These are phyloP conservation scores for Pygocentrus nattereri DNA, from an alignment of 2,797 vertebrate species.

Conservation along the genomic window DNA sequence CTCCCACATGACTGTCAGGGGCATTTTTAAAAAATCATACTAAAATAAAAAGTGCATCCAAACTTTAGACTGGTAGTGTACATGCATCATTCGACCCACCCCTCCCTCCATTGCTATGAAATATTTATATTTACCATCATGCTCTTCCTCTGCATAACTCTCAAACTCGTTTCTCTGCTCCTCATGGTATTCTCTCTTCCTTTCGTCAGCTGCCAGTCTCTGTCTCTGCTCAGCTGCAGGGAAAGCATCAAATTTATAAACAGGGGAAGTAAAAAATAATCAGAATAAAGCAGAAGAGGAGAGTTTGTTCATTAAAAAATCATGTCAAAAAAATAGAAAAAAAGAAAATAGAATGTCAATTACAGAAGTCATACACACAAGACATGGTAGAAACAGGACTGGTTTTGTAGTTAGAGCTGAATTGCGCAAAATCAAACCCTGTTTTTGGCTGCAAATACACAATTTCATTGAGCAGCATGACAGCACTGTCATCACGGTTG, in stretches of 20 bases:
- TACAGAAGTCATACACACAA: not conserved
- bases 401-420: not conserved
- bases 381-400: not conserved
- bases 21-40: too few relatives aligned
- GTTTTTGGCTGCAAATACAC: too few relatives aligned
- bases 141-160: constrained; percentile 84
- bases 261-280: not conserved
- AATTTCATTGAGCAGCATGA: too few relatives aligned
- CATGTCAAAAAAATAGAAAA: not conserved
- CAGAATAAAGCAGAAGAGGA: not conserved
- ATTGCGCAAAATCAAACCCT: not conserved
- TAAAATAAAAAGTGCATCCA: too few relatives aligned
- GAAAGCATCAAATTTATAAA: not conserved
- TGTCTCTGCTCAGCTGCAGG: constrained; percentile 82
- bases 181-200: constrained; percentile 82
- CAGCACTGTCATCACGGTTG: not conserved
- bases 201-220: constrained; percentile 80
- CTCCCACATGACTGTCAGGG: too few relatives aligned
- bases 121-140: constrained; percentile 77
- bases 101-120: too few relatives aligned
- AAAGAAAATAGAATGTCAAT: not conserved
- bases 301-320: not conserved
- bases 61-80: not conserved
- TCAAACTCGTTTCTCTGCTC: constrained; percentile 83
- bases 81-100: not conserved